Conservation (phyloP, 2,888 invertebrate species). For the Leptopilina syphax region DNA sequence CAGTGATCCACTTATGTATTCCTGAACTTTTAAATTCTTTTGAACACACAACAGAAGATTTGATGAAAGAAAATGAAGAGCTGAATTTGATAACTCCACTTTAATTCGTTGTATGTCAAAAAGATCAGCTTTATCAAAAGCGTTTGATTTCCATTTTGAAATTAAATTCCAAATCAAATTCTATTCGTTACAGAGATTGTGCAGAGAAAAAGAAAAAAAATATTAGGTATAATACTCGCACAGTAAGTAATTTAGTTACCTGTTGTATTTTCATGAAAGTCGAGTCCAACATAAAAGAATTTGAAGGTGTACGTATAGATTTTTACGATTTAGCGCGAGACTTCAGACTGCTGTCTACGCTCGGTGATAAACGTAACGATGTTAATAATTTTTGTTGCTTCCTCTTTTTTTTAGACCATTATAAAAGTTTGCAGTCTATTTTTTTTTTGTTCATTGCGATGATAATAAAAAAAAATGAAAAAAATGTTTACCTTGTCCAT, state of each 20-base stretch:
- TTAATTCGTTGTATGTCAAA: not conserved
- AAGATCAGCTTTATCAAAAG: slow-evolving; percentile 6
- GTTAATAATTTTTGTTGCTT: slow-evolving; percentile 3
- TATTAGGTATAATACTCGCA: not conserved
- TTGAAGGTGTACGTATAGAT: not conserved
- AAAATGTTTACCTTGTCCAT: slow-evolving; percentile 81
- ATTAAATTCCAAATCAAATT: slow-evolving; percentile 2
- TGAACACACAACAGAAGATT: no score
- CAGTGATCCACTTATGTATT: no score
- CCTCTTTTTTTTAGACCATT: not conserved
- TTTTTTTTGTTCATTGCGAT: not conserved
- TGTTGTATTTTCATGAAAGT: not conserved
- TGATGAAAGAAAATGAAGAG: no score
- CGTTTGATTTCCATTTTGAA: not conserved
- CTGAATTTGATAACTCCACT: not conserved
- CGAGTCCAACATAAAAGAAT: slow-evolving; percentile 4
- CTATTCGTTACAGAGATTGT: not conserved
- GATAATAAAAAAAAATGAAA: not conserved
- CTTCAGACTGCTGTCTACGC: not conserved
- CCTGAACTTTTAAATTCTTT: no score
- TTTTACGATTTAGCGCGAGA: not conserved
- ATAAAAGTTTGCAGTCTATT: not conserved
- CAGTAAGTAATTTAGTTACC: not conserved
- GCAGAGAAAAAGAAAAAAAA: not conserved
- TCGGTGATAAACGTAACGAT: slow-evolving; percentile 15